These are phyloP conservation scores for Drosophila subobscura DNA, from an alignment of 1,140 invertebrate genomes.

Conservation along the genomic window DNA sequence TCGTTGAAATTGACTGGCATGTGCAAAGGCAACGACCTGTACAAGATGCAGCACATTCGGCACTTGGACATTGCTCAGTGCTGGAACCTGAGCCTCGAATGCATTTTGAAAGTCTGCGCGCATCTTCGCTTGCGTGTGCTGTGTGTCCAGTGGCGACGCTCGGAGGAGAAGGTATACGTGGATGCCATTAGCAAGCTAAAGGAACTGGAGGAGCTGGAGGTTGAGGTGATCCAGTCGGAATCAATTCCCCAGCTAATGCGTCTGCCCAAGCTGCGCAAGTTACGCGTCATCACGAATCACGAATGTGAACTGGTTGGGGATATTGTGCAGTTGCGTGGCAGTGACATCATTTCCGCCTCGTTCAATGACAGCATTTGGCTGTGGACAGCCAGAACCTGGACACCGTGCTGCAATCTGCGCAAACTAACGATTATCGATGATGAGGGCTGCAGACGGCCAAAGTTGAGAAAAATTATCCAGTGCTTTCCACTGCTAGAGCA, in stretches of 20 bases:
- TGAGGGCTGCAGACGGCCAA: conserved; percentile 19
- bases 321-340: conserved; percentile 17
- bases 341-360: conserved; percentile 21
- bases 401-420: conserved; percentile 7
- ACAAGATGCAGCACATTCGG: conserved; percentile 17
- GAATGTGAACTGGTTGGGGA: conserved; percentile 4
- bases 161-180: conserved; percentile 15
- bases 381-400: not conserved
- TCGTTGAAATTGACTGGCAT: conserved; percentile 29
- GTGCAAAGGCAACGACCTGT: conserved; percentile 18
- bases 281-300: conserved; percentile 22
- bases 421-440: conserved; percentile 26
- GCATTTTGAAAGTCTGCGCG: conserved; percentile 27
- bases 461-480: conserved; percentile 6
- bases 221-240: conserved; percentile 23
- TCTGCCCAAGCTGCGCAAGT: conserved; percentile 24
- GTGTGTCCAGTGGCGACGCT: conserved; percentile 22
- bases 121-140: conserved; percentile 16
- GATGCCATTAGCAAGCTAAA: conserved; percentile 6
- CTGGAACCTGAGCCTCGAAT: conserved; percentile 18
- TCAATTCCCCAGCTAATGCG: conserved; percentile 9
- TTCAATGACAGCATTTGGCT: conserved; percentile 28
- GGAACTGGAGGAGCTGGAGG: conserved; percentile 30
- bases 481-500: conserved; percentile 28
- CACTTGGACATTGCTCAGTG: conserved; percentile 34